These are phyloP conservation scores for Scortum barcoo DNA, from an alignment of 2,113 vertebrate genomes.

Conservation along the genomic window DNA sequence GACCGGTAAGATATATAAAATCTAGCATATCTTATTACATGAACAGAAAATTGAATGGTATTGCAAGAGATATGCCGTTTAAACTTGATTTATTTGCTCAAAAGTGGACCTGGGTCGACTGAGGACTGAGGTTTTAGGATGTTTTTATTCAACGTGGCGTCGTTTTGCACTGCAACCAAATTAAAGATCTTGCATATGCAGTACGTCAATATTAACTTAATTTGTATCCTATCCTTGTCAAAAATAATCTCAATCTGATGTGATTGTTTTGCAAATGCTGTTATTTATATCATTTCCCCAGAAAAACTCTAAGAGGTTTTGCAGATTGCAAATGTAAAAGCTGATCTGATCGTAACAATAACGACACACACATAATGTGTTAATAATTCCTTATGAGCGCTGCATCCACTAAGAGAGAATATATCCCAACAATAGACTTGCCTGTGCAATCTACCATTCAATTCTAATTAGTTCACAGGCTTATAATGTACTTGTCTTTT, in stretches of 20 bases:
- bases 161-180: background rate
- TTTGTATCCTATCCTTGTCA: background rate
- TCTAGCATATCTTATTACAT: background rate
- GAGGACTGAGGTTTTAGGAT: background rate
- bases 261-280: background rate
- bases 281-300: background rate
- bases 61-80: background rate
- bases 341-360: conserved; percentile 23
- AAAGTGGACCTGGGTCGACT: background rate
- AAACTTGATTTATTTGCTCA: conserved; percentile 2
- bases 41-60: background rate
- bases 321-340: background rate
- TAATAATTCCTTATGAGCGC: conserved; percentile 43
- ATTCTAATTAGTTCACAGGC: conserved; percentile 65
- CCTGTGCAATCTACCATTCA: conserved; percentile 60
- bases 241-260: background rate
- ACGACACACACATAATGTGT: conserved; percentile 17
- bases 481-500: conserved; percentile 61
- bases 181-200: background rate
- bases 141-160: background rate
- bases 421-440: conserved; percentile 23
- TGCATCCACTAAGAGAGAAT: conserved; percentile 25
- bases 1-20: background rate
- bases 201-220: background rate
- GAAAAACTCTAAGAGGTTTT: background rate